Conservation (phyloP, 2,888 invertebrate species). For the Idaea biselata region DNA sequence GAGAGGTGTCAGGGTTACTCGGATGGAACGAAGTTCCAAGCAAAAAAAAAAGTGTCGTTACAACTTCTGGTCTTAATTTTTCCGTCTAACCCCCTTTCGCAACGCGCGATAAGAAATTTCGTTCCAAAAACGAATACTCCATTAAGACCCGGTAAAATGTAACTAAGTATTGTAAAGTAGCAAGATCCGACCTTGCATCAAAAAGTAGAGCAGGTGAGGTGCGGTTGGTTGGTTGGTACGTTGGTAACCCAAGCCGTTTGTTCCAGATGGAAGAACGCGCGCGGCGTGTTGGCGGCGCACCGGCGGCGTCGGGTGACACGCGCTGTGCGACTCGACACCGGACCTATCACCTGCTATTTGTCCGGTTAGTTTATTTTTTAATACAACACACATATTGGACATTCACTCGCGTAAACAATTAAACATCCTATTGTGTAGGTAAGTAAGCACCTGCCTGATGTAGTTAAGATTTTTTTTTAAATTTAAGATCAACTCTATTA, state of each 20-base stretch:
- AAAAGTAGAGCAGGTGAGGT: slow-evolving; percentile 32
- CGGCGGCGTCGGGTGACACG: slow-evolving; percentile 67
- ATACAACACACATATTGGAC: slow-evolving; percentile 2
- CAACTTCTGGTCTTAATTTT: too few species aligned
- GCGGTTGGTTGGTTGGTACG: slow-evolving; percentile 15
- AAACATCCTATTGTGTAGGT: neutral
- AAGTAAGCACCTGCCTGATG: neutral
- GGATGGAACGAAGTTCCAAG: too few species aligned
- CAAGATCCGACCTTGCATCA: slow-evolving; percentile 26
- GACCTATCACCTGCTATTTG: slow-evolving; percentile 51
- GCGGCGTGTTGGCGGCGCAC: slow-evolving; percentile 63
- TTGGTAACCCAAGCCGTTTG: slow-evolving; percentile 55
- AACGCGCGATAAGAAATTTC: too few species aligned
- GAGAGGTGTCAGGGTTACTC: too few species aligned
- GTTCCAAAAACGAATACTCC: neutral
- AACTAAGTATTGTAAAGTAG: slow-evolving; percentile 8
- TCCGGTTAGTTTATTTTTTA: slow-evolving; percentile 46
- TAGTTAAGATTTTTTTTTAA: too few species aligned
- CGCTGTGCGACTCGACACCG: slow-evolving; percentile 55
- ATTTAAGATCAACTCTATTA: too few species aligned
- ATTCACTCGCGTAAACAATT: neutral
- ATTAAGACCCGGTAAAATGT: neutral
- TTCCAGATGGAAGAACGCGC: slow-evolving; percentile 74
- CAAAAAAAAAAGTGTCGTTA: too few species aligned
- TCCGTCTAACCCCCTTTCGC: too few species aligned